Base-by-base conservation (phyloP, 2,888 invertebrate species). In the Therioaphis trifolii region DNA sequence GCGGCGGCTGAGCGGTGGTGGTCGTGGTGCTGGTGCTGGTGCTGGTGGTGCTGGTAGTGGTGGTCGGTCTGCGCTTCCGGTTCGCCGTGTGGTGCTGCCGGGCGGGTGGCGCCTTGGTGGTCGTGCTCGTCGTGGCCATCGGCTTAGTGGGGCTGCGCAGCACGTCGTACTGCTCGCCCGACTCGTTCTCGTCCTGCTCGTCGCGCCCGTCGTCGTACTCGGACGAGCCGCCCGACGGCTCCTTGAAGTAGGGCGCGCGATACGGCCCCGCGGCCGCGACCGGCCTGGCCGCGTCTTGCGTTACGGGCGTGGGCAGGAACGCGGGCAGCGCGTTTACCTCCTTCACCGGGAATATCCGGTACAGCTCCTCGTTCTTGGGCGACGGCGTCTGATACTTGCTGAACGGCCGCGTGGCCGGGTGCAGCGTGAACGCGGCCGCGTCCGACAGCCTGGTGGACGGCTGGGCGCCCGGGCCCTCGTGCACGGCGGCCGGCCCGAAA, bases 1-100 rank as follows among this genome's bases (percentile, higher is more conserved):
- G 79, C 58, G 76, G 68, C 88, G 18, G 89, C 89, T 12, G 88
- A 89, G 88, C 40, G 40, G 84, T 85, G 35, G 82, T 85, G 61
- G 40, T 58, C 12, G 29, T 14, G 72, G 85, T 63, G 85, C 78
- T 63, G 76, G 68, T 88, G 18, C 89, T 89, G 12, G 88, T 89
- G 88, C 43, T 69, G 14, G 24, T 5, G 5, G 66, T 7, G 0
- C 61, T 61, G 24, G 88, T 87, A 21, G 80, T 66, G 35, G 84
- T 85, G 14, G 66, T 55, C 11, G 71, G 77, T 55, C 66, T 85
- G 29, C 77, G 77, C 18, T 71, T 78, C 4, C 71, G 71, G 0
- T 80, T 74, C 9, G 85, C 58, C n/a, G 77, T 85, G 35, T 3
- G 78, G 84, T 12, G 85, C 84, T 29, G 84, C 58, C 35, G 85